Evolutionary conservation across 2,113 vertebrate genomes (phyloP).

Genomic region (Myrmecophaga tridactyla): DNA sequence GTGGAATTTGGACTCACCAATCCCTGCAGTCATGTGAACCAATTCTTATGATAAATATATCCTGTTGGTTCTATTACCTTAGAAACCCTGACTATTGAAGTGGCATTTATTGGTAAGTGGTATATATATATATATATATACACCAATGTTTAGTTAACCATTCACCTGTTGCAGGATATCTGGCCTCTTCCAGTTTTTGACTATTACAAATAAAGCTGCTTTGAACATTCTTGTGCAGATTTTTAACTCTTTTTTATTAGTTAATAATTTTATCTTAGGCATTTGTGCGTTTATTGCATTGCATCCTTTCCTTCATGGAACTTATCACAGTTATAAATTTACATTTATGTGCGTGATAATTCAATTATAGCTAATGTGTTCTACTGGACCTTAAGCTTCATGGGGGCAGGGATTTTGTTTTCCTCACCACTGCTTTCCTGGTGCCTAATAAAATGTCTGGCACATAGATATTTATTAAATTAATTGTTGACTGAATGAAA

Average conservation of each 20-base stretch:
- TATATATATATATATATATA: fast-evolving
- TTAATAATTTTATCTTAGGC: not conserved
- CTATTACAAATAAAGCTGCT: not conserved
- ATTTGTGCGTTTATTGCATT: not conserved
- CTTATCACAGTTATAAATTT: not conserved
- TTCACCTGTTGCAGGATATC: not conserved
- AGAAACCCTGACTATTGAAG: no score
- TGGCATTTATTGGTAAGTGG: not conserved
- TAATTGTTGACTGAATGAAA: not conserved
- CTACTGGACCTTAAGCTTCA: not conserved
- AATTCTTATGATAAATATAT: no score
- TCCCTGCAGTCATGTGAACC: no score
- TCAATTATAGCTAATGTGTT: not conserved
- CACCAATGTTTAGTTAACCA: not conserved
- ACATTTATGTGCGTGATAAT: not conserved
- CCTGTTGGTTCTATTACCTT: no score
- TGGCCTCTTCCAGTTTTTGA: not conserved
- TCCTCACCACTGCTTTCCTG: not conserved
- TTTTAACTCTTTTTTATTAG: not conserved
- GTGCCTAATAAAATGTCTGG: not conserved
- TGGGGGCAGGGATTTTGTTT: not conserved
- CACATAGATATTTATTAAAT: not conserved
- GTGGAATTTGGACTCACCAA: no score
- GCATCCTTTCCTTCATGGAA: not conserved
- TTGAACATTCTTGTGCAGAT: not conserved